Evolutionary conservation across 2,888 invertebrate genomes (phyloP).

Genomic region (Andrena flavipes): DNA sequence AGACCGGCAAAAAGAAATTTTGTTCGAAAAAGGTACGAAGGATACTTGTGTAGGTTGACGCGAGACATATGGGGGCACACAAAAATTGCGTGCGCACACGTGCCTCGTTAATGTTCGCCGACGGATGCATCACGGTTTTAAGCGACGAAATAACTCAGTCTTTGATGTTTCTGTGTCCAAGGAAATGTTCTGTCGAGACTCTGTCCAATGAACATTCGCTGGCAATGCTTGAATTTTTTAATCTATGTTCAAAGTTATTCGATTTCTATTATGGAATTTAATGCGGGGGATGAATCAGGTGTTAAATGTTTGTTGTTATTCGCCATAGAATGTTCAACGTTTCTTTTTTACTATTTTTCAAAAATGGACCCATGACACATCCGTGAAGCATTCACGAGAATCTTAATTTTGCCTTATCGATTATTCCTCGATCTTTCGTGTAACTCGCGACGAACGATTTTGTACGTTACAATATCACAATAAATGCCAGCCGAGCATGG

Average conservation of each 20-base stretch:
- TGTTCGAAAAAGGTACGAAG: slow-evolving; percentile 38
- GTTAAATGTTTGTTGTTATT: not conserved
- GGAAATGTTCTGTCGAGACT: not conserved
- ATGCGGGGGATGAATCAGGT: too few species aligned
- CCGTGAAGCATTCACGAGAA: slow-evolving; percentile 58
- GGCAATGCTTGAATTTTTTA: not conserved
- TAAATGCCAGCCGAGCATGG: slow-evolving; percentile 78
- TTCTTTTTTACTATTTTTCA: not conserved
- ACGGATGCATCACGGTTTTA: slow-evolving; percentile 55
- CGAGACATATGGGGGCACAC: slow-evolving; percentile 18
- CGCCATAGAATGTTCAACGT: not conserved
- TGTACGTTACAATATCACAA: slow-evolving; percentile 84
- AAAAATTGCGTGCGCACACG: not conserved
- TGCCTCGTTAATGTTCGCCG: slow-evolving; percentile 46
- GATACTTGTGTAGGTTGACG: slow-evolving; percentile 26
- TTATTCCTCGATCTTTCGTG: slow-evolving; percentile 39
- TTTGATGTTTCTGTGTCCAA: slow-evolving; percentile 5
- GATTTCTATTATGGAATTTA: too few species aligned
- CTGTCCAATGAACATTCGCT: not conserved
- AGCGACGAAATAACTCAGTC: slow-evolving; percentile 8
- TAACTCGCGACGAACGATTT: slow-evolving; percentile 77
- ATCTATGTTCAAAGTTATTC: too few species aligned
- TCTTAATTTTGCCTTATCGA: slow-evolving; percentile 38
- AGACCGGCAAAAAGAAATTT: slow-evolving; percentile 40
- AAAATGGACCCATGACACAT: slow-evolving; percentile 45